Conservation (phyloP, 1,140 invertebrate species). For the Branchinecta lindahli region DNA sequence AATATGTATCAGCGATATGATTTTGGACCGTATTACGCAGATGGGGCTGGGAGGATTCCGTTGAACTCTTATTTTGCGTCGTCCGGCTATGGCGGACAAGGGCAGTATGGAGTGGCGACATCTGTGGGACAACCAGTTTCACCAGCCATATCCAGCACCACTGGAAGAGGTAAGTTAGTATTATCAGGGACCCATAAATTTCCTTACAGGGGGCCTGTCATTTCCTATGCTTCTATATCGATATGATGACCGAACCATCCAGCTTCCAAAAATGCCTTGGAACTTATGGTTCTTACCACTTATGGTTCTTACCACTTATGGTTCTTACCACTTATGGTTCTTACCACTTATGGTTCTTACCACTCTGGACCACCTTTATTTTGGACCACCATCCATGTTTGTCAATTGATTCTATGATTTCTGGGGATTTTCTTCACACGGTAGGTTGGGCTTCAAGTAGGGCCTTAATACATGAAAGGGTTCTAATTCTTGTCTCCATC, state of each 20-base stretch:
- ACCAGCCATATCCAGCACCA: constrained; percentile 4
- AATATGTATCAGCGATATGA: constrained; percentile 11
- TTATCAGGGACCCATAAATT: too few species aligned
- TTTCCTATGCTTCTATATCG: too few species aligned
- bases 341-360: too few species aligned
- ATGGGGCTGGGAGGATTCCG: not conserved
- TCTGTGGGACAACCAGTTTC: not conserved
- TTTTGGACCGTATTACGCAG: constrained; percentile 3
- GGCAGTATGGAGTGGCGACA: not conserved
- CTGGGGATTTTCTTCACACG: not conserved
- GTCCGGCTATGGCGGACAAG: not conserved
- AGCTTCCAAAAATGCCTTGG: too few species aligned
- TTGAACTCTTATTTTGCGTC: constrained; percentile 3
- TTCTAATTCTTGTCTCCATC: not conserved
- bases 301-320: too few species aligned
- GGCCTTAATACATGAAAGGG: constrained; percentile 7
- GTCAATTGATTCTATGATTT: too few species aligned
- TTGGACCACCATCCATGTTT: too few species aligned
- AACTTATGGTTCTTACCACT: too few species aligned
- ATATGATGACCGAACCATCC: too few species aligned
- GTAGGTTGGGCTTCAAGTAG: not conserved
- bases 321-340: too few species aligned
- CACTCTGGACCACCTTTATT: too few species aligned
- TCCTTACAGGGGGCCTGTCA: too few species aligned
- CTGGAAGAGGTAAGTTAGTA: not conserved